phyloP scores from a whole-genome alignment of 1,140 invertebrate species.

The Thaumatotibia leucotreta region DNA sequence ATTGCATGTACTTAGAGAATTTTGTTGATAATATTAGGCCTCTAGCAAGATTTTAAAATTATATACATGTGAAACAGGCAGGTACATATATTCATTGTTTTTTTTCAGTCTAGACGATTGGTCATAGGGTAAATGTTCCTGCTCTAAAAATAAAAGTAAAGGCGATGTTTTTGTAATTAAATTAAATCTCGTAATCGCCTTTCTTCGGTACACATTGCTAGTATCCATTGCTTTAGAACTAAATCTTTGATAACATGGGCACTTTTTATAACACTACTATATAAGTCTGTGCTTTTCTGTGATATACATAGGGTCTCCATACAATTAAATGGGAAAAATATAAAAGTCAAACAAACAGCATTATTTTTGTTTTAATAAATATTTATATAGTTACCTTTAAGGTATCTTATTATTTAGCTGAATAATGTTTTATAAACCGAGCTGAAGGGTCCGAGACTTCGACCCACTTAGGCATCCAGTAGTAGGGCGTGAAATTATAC shows the following conservation, averaged over 20 bases:
- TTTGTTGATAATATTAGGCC: conserved; percentile 53
- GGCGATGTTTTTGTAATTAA: no score
- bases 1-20: conserved; percentile 39
- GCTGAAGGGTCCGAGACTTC: conserved; percentile 86
- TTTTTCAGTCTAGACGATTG: no score
- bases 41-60: neutral
- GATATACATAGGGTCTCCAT: no score
- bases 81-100: no score
- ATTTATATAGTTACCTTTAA: neutral
- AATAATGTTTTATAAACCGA: conserved; percentile 85
- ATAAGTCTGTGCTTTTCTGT: no score
- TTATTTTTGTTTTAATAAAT: conserved; percentile 1
- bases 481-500: conserved; percentile 84
- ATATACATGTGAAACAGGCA: neutral
- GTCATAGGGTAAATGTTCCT: no score
- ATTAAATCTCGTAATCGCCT: no score
- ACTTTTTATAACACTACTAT: no score
- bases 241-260: no score
- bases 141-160: no score
- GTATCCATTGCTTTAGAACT: no score
- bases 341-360: neutral
- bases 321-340: neutral
- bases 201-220: no score
- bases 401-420: conserved; percentile 65
- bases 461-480: conserved; percentile 92